phyloP scores from a whole-genome alignment of 2,888 invertebrate species.

The Metalampra italica region DNA sequence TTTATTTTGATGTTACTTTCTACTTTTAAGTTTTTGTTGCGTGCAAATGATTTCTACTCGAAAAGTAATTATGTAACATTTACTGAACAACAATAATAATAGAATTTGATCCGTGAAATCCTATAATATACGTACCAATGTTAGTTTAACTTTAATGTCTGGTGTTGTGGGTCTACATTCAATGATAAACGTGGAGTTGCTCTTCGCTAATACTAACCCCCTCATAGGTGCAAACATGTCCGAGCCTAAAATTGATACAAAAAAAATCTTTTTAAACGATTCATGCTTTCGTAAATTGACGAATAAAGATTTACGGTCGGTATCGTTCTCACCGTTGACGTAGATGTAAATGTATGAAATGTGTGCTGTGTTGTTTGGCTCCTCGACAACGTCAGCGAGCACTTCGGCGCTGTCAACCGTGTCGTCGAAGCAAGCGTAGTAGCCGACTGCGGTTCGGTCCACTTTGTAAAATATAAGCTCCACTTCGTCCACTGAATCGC shows the following conservation, averaged over 20 bases:
- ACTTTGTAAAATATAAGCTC: slow-evolving; percentile 65
- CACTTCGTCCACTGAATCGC: slow-evolving; percentile 40
- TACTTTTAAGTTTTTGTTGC: not conserved
- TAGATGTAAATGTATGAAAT: slow-evolving; percentile 64
- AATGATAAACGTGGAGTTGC: slow-evolving; percentile 46
- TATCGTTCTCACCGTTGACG: slow-evolving; percentile 59
- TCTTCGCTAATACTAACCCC: slow-evolving; percentile 47
- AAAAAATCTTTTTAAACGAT: slow-evolving; percentile 20
- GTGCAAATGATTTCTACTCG: not conserved
- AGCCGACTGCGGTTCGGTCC: slow-evolving; percentile 68
- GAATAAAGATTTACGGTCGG: not conserved
- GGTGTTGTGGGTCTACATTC: slow-evolving; percentile 71
- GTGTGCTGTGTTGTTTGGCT: slow-evolving; percentile 52
- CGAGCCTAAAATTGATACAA: slow-evolving; percentile 60
- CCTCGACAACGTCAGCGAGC: slow-evolving; percentile 45
- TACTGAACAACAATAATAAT: not conserved
- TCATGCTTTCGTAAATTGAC: slow-evolving; percentile 11
- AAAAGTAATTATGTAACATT: not conserved
- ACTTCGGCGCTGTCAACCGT: slow-evolving; percentile 41
- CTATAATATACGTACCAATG: slow-evolving; percentile 52
- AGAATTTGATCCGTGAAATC: not conserved
- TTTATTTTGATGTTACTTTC: not conserved
- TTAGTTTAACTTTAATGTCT: slow-evolving; percentile 54
- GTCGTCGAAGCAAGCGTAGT: slow-evolving; percentile 75
- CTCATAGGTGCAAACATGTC: slow-evolving; percentile 63